These are phyloP conservation scores for Cacatua alba DNA, from an alignment of 2,113 vertebrate species.

Conservation along the genomic window DNA sequence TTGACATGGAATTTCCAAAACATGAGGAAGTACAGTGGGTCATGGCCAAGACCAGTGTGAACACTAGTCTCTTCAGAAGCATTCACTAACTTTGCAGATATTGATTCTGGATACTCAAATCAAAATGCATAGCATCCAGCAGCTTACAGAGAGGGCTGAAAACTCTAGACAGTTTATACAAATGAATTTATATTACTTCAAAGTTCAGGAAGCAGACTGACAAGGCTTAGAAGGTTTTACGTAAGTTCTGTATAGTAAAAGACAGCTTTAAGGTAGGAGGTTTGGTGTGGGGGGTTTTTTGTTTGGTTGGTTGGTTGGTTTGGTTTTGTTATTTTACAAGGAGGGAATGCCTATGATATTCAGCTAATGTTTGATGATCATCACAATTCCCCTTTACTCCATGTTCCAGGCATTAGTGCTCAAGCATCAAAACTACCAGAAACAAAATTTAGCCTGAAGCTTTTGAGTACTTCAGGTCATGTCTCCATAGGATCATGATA, in stretches of 20 bases:
- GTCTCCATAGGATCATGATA: neutral
- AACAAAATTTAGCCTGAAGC: neutral
- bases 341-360: neutral
- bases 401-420: neutral
- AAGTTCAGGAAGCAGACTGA: neutral
- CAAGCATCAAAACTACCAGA: neutral
- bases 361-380: neutral
- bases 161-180: neutral
- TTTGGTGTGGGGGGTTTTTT: neutral
- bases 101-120: neutral
- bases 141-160: neutral
- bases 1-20: neutral
- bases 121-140: neutral
- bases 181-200: neutral
- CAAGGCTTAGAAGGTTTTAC: neutral
- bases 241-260: neutral
- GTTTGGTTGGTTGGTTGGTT: neutral
- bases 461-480: neutral
- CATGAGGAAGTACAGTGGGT: neutral
- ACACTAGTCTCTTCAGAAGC: neutral
- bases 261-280: rapidly evolving
- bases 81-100: neutral
- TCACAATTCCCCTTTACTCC: neutral
- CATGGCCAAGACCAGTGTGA: neutral
- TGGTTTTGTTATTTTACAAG: neutral